These are phyloP conservation scores for Campoletis sonorensis DNA, from an alignment of 1,140 invertebrate genomes.

Conservation along the genomic window DNA sequence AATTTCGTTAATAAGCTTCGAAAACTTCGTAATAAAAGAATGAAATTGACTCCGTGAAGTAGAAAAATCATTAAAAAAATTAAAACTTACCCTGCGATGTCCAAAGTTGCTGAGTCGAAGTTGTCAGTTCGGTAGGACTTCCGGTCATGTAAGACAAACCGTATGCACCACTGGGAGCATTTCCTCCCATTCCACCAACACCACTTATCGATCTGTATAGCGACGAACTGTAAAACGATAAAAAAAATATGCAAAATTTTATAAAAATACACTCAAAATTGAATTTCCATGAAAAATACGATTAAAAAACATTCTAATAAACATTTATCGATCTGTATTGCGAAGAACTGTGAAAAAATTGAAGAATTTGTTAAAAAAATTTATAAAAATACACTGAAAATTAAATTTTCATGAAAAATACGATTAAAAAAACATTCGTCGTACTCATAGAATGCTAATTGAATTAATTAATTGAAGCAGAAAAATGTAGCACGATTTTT, in stretches of 20 bases:
- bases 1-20: neutral
- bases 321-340: constrained; percentile 67
- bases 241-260: neutral
- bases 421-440: no score
- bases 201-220: constrained; percentile 67
- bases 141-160: constrained; percentile 61
- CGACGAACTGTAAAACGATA: constrained; percentile 62
- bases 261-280: no score
- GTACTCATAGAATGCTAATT: no score
- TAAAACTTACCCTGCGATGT: constrained; percentile 61
- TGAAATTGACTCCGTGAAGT: no score
- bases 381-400: no score
- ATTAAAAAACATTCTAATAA: no score
- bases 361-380: constrained; percentile 4
- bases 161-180: constrained; percentile 56
- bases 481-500: no score
- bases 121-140: constrained; percentile 63
- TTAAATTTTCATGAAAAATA: no score
- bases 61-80: no score
- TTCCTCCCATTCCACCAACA: constrained; percentile 57
- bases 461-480: no score
- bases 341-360: constrained; percentile 58
- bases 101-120: constrained; percentile 66
- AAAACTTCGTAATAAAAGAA: no score
- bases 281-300: no score